Conservation (phyloP, 2,113 vertebrate genomes). For the Campylomormyrus numenius region DNA sequence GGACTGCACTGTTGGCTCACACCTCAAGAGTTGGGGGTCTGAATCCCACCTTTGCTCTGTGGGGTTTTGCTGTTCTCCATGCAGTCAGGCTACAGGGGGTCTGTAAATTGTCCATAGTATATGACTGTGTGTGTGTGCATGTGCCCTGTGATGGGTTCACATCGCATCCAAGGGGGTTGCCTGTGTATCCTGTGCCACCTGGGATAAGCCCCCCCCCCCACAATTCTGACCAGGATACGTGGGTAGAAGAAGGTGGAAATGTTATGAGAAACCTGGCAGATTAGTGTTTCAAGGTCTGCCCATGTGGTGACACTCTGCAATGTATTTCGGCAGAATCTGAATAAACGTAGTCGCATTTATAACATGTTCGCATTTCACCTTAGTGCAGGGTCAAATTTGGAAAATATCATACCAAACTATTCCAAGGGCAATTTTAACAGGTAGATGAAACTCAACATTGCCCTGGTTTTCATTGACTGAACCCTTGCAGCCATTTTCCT, state of each 20-base stretch:
- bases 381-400: background rate
- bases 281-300: background rate
- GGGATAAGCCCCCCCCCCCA: background rate
- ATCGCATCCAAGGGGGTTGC: background rate
- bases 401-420: background rate
- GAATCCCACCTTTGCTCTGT: background rate
- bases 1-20: background rate
- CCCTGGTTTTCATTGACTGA: background rate
- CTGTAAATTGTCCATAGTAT: background rate
- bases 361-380: background rate
- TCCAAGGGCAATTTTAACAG: background rate
- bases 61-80: background rate
- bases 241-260: background rate
- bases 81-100: background rate
- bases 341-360: background rate
- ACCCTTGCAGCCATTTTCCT: conserved; percentile 19
- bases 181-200: background rate
- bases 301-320: background rate
- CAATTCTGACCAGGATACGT: background rate
- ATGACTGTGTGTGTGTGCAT: background rate
- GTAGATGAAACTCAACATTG: background rate
- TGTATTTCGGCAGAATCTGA: background rate
- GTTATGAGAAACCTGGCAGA: background rate
- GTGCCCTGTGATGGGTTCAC: background rate
- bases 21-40: background rate